Conservation (phyloP, 2,113 vertebrate species). For the Naja naja region DNA sequence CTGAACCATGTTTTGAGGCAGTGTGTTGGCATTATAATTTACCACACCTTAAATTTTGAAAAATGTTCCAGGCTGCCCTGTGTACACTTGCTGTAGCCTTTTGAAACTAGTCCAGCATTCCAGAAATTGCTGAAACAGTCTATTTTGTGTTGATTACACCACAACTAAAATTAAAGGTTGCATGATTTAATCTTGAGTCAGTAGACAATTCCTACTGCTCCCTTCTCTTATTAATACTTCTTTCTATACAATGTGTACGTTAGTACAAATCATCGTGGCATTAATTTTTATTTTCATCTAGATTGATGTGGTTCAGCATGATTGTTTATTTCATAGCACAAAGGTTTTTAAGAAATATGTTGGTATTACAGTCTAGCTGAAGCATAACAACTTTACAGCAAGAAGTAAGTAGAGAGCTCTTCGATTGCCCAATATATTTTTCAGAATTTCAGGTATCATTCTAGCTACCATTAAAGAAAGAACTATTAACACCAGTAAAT, state of each 20-base stretch:
- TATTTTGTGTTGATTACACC: not conserved
- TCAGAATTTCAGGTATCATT: not conserved
- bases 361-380: not conserved
- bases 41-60: not conserved
- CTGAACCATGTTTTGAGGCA: not conserved
- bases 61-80: not conserved
- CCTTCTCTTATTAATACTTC: not conserved
- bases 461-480: not conserved
- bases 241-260: not conserved
- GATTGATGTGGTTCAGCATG: not conserved
- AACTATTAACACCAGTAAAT: not conserved
- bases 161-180: not conserved
- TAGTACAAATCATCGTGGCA: not conserved
- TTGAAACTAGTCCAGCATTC: not conserved
- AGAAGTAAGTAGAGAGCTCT: not conserved
- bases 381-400: not conserved
- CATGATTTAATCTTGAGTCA: conserved; percentile 7
- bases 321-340: not conserved
- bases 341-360: not conserved
- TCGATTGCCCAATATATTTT: not conserved
- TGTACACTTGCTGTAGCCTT: not conserved
- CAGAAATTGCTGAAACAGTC: not conserved
- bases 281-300: not conserved
- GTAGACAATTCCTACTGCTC: not conserved
- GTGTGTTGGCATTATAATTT: not conserved